Evolutionary conservation across 2,797 vertebrate species (phyloP).

Genomic region (Lutjanus campechanus): DNA sequence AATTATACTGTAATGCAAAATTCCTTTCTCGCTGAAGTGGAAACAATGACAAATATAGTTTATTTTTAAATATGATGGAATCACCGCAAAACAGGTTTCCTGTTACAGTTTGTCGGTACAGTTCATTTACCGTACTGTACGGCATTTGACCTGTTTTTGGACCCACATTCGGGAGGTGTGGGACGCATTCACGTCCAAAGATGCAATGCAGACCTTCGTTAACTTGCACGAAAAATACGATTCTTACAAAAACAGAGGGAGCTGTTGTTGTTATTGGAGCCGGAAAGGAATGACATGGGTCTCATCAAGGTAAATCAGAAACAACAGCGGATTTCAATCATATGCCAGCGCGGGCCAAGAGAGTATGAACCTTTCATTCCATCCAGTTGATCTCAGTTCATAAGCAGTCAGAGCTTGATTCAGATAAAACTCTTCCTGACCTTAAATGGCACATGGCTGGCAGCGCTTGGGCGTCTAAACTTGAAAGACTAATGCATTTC

Average conservation of each 20-base stretch:
- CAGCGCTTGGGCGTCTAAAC: constrained; percentile 18
- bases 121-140: constrained; percentile 1
- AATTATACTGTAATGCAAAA: constrained; percentile 41
- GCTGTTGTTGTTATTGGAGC: constrained; percentile 48
- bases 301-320: constrained; percentile 72
- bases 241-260: constrained; percentile 26
- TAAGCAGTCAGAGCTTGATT: constrained; percentile 55
- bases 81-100: constrained; percentile 3
- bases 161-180: constrained; percentile 21
- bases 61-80: constrained; percentile 9
- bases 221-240: constrained; percentile 28
- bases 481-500: constrained; percentile 56
- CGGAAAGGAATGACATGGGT: constrained; percentile 51
- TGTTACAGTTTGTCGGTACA: constrained; percentile 3
- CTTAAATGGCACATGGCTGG: constrained; percentile 68
- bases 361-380: constrained; percentile 59
- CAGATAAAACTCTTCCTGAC: constrained; percentile 69
- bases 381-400: constrained; percentile 68
- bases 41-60: constrained; percentile 19
- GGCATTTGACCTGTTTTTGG: constrained; percentile 20
- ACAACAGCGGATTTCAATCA: constrained; percentile 61
- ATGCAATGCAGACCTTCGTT: constrained; percentile 40
- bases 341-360: constrained; percentile 46
- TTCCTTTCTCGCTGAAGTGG: constrained; percentile 28
- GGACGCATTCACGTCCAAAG: constrained; percentile 37